Percentiles rank a stretch among this genome's conserved stretches.
phyloP scores from a whole-genome alignment of 2,113 vertebrate species.

The Paedocypris sp. region DNA sequence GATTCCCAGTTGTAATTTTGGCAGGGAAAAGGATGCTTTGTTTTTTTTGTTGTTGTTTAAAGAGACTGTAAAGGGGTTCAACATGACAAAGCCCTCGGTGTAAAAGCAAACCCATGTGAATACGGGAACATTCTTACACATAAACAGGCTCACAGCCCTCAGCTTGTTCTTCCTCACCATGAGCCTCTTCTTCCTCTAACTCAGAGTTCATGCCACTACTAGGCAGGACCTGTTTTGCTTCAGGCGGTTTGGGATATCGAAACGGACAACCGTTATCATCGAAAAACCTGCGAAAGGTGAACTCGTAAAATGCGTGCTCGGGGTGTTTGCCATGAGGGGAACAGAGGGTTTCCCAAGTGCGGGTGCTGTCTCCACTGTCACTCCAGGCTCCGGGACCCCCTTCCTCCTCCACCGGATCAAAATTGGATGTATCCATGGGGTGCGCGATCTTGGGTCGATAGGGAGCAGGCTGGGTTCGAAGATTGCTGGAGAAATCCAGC shows the following conservation, averaged over 20 bases:
- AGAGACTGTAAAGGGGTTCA: slow-evolving; percentile 7
- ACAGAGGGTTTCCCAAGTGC: slow-evolving; percentile 74
- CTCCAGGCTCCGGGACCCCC: slow-evolving; percentile 73
- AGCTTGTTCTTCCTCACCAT: slow-evolving; percentile 55
- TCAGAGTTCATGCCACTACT: slow-evolving; percentile 32
- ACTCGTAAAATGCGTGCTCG: slow-evolving; percentile 95
- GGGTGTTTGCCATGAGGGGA: slow-evolving; percentile 78
- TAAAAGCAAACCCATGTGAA: slow-evolving; percentile 1
- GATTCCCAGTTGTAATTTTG: too few species aligned
- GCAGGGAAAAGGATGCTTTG: slow-evolving; percentile 17
- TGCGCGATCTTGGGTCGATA: slow-evolving; percentile 92
- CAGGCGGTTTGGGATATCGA: slow-evolving; percentile 84
- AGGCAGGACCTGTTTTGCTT: slow-evolving; percentile 35
- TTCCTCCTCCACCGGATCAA: slow-evolving; percentile 93
- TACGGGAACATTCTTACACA: slow-evolving; percentile 57
- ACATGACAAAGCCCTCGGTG: not conserved
- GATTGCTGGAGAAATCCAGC: slow-evolving; percentile 84
- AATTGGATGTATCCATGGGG: slow-evolving; percentile 99
- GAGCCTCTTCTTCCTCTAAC: slow-evolving; percentile 40
- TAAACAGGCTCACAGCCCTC: slow-evolving; percentile 91
- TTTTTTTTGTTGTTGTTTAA: too few species aligned
- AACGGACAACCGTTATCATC: slow-evolving; percentile 94
- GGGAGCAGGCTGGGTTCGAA: slow-evolving; percentile 86
- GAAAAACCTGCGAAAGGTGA: slow-evolving; percentile 96
- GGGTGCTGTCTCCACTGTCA: slow-evolving; percentile 75